Conservation (phyloP, 2,888 invertebrate species). For the Limnephilus auricula region DNA sequence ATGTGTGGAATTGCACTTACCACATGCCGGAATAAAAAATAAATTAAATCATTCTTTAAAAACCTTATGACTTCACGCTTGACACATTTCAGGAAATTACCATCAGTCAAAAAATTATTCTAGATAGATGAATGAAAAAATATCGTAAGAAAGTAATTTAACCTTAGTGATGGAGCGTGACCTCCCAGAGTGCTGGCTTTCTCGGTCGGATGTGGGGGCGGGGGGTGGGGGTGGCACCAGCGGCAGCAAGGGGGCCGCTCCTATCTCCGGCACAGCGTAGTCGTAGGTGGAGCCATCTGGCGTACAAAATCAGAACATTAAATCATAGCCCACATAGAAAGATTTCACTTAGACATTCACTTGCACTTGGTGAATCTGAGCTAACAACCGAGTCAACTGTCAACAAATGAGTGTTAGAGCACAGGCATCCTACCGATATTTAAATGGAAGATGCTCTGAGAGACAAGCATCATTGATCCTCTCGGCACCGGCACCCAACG, state of each 20-base stretch:
- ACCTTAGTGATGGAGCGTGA: conserved; percentile 73
- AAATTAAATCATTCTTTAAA: background rate
- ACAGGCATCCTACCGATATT: too few relatives aligned
- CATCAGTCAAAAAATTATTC: background rate
- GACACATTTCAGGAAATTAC: background rate
- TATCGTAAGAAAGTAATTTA: background rate
- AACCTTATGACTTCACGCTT: background rate
- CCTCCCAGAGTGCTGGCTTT: conserved; percentile 70
- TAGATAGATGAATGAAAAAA: background rate
- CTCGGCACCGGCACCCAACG: too few relatives aligned
- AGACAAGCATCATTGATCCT: too few relatives aligned
- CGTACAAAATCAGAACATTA: background rate
- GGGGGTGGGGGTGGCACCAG: conserved; percentile 68
- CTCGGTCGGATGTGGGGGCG: conserved; percentile 68
- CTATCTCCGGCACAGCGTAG: conserved; percentile 87
- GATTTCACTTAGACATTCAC: background rate
- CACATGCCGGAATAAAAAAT: background rate
- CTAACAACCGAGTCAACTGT: background rate
- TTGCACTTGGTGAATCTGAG: background rate
- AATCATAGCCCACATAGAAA: too few relatives aligned
- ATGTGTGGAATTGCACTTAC: background rate
- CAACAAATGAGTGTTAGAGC: too few relatives aligned
- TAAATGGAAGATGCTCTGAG: too few relatives aligned
- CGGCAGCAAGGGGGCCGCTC: conserved; percentile 82
- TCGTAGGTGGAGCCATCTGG: conserved; percentile 84